These are phyloP conservation scores for Achroia grisella DNA, from an alignment of 1,140 invertebrate genomes.

Conservation along the genomic window DNA sequence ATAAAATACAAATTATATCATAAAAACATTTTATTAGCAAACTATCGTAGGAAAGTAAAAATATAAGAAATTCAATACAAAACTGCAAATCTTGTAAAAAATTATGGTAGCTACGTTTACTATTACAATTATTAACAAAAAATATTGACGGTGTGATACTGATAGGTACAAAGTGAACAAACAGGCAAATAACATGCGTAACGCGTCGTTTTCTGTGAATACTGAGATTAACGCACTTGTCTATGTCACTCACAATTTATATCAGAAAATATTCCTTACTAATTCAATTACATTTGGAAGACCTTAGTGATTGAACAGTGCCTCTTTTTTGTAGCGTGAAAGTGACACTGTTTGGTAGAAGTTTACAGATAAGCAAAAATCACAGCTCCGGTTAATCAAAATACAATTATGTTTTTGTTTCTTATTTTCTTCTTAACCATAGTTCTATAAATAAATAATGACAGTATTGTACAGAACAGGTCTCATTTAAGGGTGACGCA, in stretches of 20 bases:
- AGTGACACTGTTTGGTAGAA: slow-evolving; percentile 40
- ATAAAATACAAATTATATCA: slow-evolving; percentile 38
- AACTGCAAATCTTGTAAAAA: slow-evolving; percentile 65
- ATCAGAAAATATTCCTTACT: no score
- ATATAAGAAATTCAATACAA: slow-evolving; percentile 68
- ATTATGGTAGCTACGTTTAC: slow-evolving; percentile 52
- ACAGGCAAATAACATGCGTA: no score
- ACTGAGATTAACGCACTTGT: no score
- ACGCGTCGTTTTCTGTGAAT: no score
- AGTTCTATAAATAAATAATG: slow-evolving; percentile 68
- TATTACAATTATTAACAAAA: slow-evolving; percentile 34
- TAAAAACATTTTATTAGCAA: slow-evolving; percentile 73
- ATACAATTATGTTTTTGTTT: slow-evolving; percentile 63
- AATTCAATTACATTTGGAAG: slow-evolving; percentile 19
- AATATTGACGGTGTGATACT: slow-evolving; percentile 31
- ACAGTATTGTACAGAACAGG: slow-evolving; percentile 61
- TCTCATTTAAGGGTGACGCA: slow-evolving; percentile 48
- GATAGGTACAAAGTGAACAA: slow-evolving; percentile 12
- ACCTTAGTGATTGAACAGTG: slow-evolving; percentile 30
- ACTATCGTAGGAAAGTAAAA: slow-evolving; percentile 71
- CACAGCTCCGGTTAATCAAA: slow-evolving; percentile 72
- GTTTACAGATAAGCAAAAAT: slow-evolving; percentile 67
- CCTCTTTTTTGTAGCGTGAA: slow-evolving; percentile 3
- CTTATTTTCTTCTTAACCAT: slow-evolving; percentile 54
- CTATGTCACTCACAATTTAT: no score